Evolutionary conservation across 2,888 invertebrate species (phyloP).

Genomic region (Nebria brevicollis): DNA sequence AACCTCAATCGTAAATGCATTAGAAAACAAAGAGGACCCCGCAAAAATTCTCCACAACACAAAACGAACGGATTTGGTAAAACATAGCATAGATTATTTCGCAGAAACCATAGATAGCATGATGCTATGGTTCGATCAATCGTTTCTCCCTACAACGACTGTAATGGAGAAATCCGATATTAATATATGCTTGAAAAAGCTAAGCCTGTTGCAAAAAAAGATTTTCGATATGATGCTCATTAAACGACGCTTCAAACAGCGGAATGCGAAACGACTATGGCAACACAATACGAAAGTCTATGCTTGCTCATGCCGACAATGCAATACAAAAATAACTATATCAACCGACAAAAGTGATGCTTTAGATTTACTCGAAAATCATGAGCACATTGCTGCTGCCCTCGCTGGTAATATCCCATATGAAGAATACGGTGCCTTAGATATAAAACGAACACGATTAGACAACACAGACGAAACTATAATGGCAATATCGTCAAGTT

Average conservation of each 20-base stretch:
- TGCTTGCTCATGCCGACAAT: neutral
- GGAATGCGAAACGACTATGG: neutral
- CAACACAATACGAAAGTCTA: neutral
- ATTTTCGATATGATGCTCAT: neutral
- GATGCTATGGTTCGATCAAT: conserved; percentile 28
- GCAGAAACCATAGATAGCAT: conserved; percentile 18
- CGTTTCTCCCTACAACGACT: conserved; percentile 20
- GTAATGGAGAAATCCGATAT: conserved; percentile 19
- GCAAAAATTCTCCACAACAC: neutral
- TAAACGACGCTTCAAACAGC: neutral
- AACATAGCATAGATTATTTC: conserved; percentile 15
- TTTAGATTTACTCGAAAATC: neutral
- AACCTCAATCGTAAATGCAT: conserved; percentile 43
- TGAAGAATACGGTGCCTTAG: neutral
- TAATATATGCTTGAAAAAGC: conserved; percentile 11
- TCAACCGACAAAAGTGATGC: neutral
- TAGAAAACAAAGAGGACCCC: conserved; percentile 34
- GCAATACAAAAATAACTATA: neutral
- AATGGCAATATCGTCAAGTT: neutral
- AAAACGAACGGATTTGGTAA: neutral
- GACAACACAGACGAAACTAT: neutral
- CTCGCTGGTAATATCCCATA: neutral
- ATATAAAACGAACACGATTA: neutral
- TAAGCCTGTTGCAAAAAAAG: neutral
- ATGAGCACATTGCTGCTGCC: neutral